Base-by-base conservation (phyloP, 2,888 invertebrate genomes). In the Steinernema hermaphroditum region DNA sequence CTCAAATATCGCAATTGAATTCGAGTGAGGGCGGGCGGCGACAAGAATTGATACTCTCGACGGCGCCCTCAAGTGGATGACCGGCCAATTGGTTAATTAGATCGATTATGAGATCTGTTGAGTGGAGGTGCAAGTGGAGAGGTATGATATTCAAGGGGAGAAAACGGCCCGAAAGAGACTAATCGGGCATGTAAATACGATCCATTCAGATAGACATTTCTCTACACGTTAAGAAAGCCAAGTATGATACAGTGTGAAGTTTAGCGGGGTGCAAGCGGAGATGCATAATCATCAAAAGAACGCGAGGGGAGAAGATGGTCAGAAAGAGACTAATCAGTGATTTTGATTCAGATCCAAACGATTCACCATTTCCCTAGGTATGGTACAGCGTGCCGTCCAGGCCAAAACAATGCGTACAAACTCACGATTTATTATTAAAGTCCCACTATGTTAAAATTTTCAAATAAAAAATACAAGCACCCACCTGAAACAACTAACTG, bases 31-130 rank as follows among this genome's bases (percentile, higher is more conserved):
- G 46, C 4, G n/a, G 9, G 27, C 54, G 27, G n/a, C n/a, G 27
- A 22, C 4, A 27, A 54, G 24, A 54, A 54, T 54, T 54, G 54
- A 54, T 54, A 22, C 54, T 54, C 54, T 54, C 54, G 54, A 22
- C 46, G 46, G 22, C 46, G 46, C n/a, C 6, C n/a, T 16, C 46
- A n/a, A 46, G 16, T 16, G 19, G 46, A 46, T 6, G 19, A 46
- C n/a, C 46, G n/a, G 6, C 46, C 19, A 46, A 46, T 46, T 46
- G 46, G 46, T 46, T 19, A 46, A n/a, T 46, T 46, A 16, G 19
- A 46, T 46, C 16, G 19, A 46, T 19, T 16, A 46, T 46, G 19
- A n/a, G n/a, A n/a, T n/a, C n/a, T n/a, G n/a, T n/a, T n/a, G n/a
- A n/a, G n/a, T n/a, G 46, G 19, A n/a, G 19, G 16, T n/a, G 16